phyloP scores from a whole-genome alignment of 92 coral and sea anemone genomes.

The Umimayanthus kanabou region DNA sequence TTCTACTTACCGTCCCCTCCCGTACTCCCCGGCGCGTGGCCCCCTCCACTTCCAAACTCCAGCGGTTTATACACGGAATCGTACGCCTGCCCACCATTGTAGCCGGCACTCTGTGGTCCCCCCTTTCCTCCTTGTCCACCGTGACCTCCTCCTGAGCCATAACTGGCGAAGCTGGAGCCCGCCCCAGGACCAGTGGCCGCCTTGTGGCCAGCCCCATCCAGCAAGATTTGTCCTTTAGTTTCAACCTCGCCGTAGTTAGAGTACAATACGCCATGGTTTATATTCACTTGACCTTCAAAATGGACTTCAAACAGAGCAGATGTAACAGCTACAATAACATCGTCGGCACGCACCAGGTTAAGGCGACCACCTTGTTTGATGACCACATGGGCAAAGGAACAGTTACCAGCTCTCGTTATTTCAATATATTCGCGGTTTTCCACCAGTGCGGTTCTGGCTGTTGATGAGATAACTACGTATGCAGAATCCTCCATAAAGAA shows the following conservation, averaged over 20 bases:
- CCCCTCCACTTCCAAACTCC: conserved; percentile 72
- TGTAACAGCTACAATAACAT: conserved; percentile 58
- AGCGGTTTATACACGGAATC: conserved; percentile 68
- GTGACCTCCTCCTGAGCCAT: conserved; percentile 74
- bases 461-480: conserved; percentile 52
- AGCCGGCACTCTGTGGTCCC: conserved; percentile 27
- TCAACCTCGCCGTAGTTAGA: conserved; percentile 65
- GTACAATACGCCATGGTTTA: conserved; percentile 64
- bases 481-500: conserved; percentile 60
- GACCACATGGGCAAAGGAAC: conserved; percentile 60
- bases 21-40: conserved; percentile 40
- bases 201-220: conserved; percentile 63
- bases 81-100: conserved; percentile 53
- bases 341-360: conserved; percentile 55
- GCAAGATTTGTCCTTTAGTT: conserved; percentile 51
- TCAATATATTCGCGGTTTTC: conserved; percentile 74
- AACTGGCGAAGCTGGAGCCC: conserved; percentile 40
- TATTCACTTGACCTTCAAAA: conserved; percentile 55
- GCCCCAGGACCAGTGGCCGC: conserved; percentile 57
- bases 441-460: conserved; percentile 67
- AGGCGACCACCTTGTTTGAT: conserved; percentile 66
- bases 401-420: conserved; percentile 62
- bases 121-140: conserved; percentile 67
- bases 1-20: conserved; percentile 59
- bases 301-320: conserved; percentile 67